These are phyloP conservation scores for Zoanthus sociatus DNA, from an alignment of 92 coral and sea anemone species.

Conservation along the genomic window DNA sequence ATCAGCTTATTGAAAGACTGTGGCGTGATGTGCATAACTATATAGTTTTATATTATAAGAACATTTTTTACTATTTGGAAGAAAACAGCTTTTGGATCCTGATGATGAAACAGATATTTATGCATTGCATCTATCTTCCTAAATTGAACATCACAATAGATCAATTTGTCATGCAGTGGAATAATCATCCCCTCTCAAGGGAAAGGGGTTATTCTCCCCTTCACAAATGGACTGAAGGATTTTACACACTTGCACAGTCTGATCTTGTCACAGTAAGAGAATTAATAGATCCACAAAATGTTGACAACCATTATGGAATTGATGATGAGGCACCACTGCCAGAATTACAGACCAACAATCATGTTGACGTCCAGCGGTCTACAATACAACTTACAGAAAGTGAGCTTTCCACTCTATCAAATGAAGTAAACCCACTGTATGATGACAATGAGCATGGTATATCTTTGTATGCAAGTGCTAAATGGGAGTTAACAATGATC, in stretches of 20 bases:
- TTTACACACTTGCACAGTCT: background rate
- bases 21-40: conserved; percentile 64
- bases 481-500: no score
- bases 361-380: conserved; percentile 65
- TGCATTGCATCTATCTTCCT: conserved; percentile 63
- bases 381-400: conserved; percentile 55
- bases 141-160: conserved; percentile 40
- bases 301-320: background rate
- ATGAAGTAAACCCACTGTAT: conserved; percentile 52
- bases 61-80: conserved; percentile 57
- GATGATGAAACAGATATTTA: conserved; percentile 55
- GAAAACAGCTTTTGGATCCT: conserved; percentile 37
- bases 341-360: conserved; percentile 61
- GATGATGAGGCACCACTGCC: conserved; percentile 64
- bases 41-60: conserved; percentile 32
- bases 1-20: conserved; percentile 58
- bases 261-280: background rate
- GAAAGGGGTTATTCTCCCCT: conserved; percentile 43
- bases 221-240: conserved; percentile 18
- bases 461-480: no score
- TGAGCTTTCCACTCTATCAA: conserved; percentile 48
- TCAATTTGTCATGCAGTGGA: conserved; percentile 60
- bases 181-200: conserved; percentile 63
- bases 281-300: background rate
- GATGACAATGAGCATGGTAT: conserved; percentile 69